Evolutionary conservation across 2,797 vertebrate genomes (phyloP).

Genomic region (Yasuhikotakia modesta): DNA sequence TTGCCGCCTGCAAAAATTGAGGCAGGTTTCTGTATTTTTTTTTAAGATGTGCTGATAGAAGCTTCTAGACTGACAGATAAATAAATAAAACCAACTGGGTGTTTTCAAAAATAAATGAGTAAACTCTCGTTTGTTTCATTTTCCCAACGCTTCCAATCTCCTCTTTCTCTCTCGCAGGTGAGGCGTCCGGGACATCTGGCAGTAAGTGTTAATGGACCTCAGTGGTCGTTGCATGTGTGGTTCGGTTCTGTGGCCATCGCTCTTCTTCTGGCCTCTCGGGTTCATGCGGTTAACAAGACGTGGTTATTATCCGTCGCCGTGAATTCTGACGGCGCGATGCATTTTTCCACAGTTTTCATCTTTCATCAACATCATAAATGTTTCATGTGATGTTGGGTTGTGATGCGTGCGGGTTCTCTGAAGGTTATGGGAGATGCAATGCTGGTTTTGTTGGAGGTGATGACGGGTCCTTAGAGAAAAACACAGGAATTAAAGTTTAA

Average conservation of each 20-base stretch:
- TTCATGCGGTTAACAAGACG: conserved; percentile 46
- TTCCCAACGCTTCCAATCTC: background rate
- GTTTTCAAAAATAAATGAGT: conserved; percentile 47
- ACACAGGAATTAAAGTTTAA: background rate
- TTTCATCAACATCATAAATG: conserved; percentile 39
- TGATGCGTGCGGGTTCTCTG: conserved; percentile 23
- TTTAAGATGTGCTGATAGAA: conserved; percentile 12
- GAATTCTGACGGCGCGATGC: conserved; percentile 20
- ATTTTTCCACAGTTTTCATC: conserved; percentile 58
- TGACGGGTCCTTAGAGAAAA: conserved; percentile 11
- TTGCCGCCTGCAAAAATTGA: conserved; percentile 1
- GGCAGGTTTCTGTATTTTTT: conserved; percentile 11
- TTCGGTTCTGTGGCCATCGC: conserved; percentile 31
- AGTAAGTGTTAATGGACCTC: conserved; percentile 80
- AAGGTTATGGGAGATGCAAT: conserved; percentile 26
- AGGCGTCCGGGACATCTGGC: conserved; percentile 78
- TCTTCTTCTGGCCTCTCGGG: conserved; percentile 43
- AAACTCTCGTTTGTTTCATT: conserved; percentile 33
- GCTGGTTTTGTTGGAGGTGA: conserved; percentile 1
- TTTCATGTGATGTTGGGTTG: conserved; percentile 23
- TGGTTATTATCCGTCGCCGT: conserved; percentile 33
- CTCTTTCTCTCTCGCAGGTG: conserved; percentile 74
- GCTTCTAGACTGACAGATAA: conserved; percentile 23
- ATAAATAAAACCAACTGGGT: conserved; percentile 49
- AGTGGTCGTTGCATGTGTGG: conserved; percentile 35